Conservation (phyloP, 1,140 invertebrate genomes). For the Centruroides sculpturatus region DNA sequence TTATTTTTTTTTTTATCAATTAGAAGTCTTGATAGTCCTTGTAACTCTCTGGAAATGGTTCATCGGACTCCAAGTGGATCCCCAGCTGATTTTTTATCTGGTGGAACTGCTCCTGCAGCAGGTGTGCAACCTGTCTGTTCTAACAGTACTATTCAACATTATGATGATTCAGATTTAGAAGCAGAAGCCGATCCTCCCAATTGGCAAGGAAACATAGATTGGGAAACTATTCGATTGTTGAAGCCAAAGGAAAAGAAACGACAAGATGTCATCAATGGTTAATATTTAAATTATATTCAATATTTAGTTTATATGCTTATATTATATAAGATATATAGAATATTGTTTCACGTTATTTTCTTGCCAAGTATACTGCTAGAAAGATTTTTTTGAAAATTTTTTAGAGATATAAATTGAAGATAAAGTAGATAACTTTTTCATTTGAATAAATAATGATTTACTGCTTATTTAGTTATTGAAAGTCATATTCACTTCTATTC, state of each 20-base stretch:
- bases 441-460: no score
- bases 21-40: slow-evolving; percentile 44
- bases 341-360: background rate
- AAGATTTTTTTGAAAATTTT: no score
- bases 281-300: slow-evolving; percentile 2
- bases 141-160: slow-evolving; percentile 2
- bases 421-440: no score
- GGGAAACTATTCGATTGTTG: slow-evolving; percentile 54
- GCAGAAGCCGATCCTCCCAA: slow-evolving; percentile 59
- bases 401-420: no score
- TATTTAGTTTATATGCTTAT: no score
- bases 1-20: no score
- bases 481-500: no score
- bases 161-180: slow-evolving; percentile 57
- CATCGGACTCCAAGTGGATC: slow-evolving; percentile 20
- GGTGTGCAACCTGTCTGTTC: background rate
- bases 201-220: slow-evolving; percentile 65
- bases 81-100: slow-evolving; percentile 1
- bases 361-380: no score
- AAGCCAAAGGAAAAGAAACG: slow-evolving; percentile 70
- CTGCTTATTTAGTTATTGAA: no score
- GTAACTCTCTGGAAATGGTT: slow-evolving; percentile 37
- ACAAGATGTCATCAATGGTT: slow-evolving; percentile 95
- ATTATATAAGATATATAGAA: background rate
- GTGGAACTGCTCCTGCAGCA: slow-evolving; percentile 9